phyloP scores from a whole-genome alignment of 2,888 invertebrate species.

The Synanthedon formicaeformis region DNA sequence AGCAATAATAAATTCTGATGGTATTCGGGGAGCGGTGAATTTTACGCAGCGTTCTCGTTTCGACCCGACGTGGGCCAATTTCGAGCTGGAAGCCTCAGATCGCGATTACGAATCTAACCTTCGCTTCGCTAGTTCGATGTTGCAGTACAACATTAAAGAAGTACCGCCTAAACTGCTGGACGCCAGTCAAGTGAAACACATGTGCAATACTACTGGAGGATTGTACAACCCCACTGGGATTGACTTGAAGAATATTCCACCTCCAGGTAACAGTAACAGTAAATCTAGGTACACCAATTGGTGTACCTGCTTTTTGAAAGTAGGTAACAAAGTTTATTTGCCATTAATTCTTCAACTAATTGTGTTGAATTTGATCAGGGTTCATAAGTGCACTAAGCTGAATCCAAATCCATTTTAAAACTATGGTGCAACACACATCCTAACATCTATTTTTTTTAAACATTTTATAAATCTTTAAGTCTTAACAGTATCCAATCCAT shows the following conservation, averaged over 20 bases:
- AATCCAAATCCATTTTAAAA: too few species aligned
- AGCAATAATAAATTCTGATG: conserved; percentile 78
- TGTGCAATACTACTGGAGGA: conserved; percentile 78
- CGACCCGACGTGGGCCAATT: conserved; percentile 84
- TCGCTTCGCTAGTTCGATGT: conserved; percentile 79
- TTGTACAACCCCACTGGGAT: conserved; percentile 81
- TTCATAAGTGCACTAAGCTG: too few species aligned
- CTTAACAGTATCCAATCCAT: too few species aligned
- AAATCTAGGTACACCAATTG: conserved; percentile 1
- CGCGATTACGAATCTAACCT: conserved; percentile 77
- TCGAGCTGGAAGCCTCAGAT: conserved; percentile 75
- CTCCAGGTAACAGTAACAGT: conserved; percentile 64
- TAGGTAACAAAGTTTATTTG: neutral
- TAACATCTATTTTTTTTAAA: too few species aligned
- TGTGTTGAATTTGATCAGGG: too few species aligned
- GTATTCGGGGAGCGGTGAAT: conserved; percentile 83
- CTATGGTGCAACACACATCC: too few species aligned
- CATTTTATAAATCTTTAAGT: too few species aligned
- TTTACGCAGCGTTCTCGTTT: conserved; percentile 85
- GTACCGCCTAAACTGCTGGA: conserved; percentile 71
- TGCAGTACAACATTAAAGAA: conserved; percentile 78
- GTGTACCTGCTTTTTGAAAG: too few species aligned
- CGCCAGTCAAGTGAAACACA: conserved; percentile 34
- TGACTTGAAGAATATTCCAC: conserved; percentile 71
- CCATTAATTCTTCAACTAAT: neutral